Percentiles rank a stretch among this genome's conserved stretches.
Evolutionary conservation across 2,888 invertebrate species (phyloP).

Genomic region (Campoplex capitator): DNA sequence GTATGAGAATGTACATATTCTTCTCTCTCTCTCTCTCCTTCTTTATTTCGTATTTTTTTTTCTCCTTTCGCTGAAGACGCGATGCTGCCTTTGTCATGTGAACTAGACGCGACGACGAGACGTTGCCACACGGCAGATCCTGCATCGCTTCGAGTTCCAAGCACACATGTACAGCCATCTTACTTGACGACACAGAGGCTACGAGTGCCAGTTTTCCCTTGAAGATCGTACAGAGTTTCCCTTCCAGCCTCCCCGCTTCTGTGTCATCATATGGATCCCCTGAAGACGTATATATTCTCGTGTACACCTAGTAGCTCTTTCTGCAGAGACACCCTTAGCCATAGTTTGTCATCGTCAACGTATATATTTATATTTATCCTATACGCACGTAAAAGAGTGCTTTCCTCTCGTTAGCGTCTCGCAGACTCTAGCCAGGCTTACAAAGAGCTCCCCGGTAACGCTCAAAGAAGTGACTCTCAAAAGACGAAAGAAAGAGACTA

Average conservation of each 20-base stretch:
- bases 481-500: slow-evolving; percentile 29
- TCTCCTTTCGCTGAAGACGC: slow-evolving; percentile 34
- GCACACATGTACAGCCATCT: slow-evolving; percentile 52
- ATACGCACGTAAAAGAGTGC: slow-evolving; percentile 60
- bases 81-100: slow-evolving; percentile 54
- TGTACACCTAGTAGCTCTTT: slow-evolving; percentile 52
- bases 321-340: slow-evolving; percentile 62
- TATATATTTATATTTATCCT: slow-evolving; percentile 65
- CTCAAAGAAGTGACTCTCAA: slow-evolving; percentile 55
- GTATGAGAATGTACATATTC: slow-evolving; percentile 4
- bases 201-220: slow-evolving; percentile 48
- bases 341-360: slow-evolving; percentile 27
- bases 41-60: slow-evolving; percentile 27
- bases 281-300: slow-evolving; percentile 44
- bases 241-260: not conserved
- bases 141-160: slow-evolving; percentile 52
- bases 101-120: slow-evolving; percentile 58
- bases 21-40: slow-evolving; percentile 1
- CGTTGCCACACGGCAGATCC: slow-evolving; percentile 61
- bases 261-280: slow-evolving; percentile 4
- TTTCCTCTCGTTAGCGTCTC: slow-evolving; percentile 66
- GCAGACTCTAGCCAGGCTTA: slow-evolving; percentile 11
- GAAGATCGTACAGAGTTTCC: slow-evolving; percentile 43
- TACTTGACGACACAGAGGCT: slow-evolving; percentile 45
- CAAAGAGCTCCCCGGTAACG: slow-evolving; percentile 36